Evolutionary conservation across 2,113 vertebrate genomes (phyloP), one percentile per base, ranked within the genome.

Genomic region (Chionis minor): DNA sequence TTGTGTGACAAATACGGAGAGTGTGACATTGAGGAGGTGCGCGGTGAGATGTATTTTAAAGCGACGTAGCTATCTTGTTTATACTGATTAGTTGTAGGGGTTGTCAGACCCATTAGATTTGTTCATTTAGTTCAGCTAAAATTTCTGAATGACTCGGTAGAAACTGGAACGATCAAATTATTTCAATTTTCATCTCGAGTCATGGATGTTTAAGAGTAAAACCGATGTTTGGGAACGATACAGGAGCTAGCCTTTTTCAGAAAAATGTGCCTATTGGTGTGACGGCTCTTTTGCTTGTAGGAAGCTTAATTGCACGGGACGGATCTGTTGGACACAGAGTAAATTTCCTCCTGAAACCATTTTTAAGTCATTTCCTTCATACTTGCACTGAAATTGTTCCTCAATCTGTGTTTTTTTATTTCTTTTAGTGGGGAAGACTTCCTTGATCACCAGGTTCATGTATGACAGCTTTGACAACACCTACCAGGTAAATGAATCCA

Each of bases 401-500:
- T 55, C 28, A 97, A 89, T 56, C 28, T 83, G 6, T 79, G 18
- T 79, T 58, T 27, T 4, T 10, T 38, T 45, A 17, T 35, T 33
- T 9, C 45, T 51, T 33, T 32, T 67, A 99, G 99, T 99, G 98
- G 99, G 99, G 90, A 99, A 99, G 98, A 99, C 99, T 16, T 99
- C 99, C 27, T 98, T 99, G 98, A 99, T 99, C 97, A 99, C 99
- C 97, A 99, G 99, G 97, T 99, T 99, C 97, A 99, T 99, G 99
- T 99, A 99, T 71, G 99, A 99, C 98, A 99, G 99, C 98, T 99
- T 99, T 79, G 99, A 99, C 98, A 99, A 99, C 97, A 99, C 99
- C 72, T 99, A 99, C 96, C 99, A 99, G 98, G 99, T 99, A 98
- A 98, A 97, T 66, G 0, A 35, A 77, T 66, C 49, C 9, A 0